Percentiles rank a stretch among this genome's conserved stretches.
Evolutionary conservation across 2,797 vertebrate genomes (phyloP).

Genomic region (Mionectes olivaceus): DNA sequence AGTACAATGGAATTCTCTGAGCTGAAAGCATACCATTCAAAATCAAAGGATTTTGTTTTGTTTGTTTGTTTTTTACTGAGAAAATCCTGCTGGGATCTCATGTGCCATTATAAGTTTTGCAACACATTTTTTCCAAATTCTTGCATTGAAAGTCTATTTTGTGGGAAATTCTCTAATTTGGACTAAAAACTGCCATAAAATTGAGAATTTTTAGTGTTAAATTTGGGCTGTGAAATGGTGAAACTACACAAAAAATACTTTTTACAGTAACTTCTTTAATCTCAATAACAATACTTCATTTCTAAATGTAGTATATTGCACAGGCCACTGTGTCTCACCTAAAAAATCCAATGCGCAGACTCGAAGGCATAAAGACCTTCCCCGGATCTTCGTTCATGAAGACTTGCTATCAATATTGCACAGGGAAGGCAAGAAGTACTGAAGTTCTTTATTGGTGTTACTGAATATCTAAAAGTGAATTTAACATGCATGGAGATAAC

Average conservation of each 20-base stretch:
- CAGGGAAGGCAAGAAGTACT: not conserved
- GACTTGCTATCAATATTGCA: not conserved
- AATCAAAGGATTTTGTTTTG: not conserved
- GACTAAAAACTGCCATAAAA: not conserved
- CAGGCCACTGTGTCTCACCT: too few relatives aligned
- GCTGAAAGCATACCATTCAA: not conserved
- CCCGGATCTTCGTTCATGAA: too few relatives aligned
- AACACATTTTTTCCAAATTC: not conserved
- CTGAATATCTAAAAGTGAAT: not conserved
- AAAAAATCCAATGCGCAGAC: too few relatives aligned
- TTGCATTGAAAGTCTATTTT: not conserved
- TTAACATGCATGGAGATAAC: fast-evolving
- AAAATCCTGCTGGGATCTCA: not conserved
- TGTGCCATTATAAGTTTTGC: not conserved
- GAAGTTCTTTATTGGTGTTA: not conserved
- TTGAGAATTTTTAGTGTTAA: not conserved
- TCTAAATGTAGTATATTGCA: not conserved
- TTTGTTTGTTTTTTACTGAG: not conserved
- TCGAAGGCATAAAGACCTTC: too few relatives aligned
- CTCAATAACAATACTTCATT: not conserved
- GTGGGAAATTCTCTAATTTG: not conserved
- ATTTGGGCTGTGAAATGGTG: not conserved
- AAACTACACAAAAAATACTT: not conserved
- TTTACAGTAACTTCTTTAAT: not conserved
- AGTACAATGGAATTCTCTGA: not conserved